A percentile compares a stretch with the other conserved stretches of the same genome.
Evolutionary conservation across 2,797 vertebrate species (phyloP).

Genomic region (Ceryle rudis): DNA sequence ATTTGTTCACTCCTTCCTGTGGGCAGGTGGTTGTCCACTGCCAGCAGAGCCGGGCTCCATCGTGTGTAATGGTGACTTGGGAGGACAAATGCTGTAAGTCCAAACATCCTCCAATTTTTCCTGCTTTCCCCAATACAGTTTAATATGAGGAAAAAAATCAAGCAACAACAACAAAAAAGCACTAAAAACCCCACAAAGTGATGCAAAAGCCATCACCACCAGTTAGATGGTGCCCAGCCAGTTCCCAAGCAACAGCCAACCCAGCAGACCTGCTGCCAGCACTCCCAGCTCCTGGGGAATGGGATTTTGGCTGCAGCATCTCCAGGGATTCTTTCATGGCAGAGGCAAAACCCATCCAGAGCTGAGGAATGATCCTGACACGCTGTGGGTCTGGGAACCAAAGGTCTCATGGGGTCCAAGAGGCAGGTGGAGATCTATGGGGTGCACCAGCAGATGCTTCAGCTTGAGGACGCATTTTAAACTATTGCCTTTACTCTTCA

Average conservation of each 20-base stretch:
- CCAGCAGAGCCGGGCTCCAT: not conserved
- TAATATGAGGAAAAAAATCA: not conserved
- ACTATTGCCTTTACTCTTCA: not conserved
- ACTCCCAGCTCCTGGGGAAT: not conserved
- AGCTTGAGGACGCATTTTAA: not conserved
- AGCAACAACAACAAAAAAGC: too few species aligned
- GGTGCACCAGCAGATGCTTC: not conserved
- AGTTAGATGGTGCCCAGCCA: not conserved
- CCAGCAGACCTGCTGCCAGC: not conserved
- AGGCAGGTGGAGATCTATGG: not conserved
- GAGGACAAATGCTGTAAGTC: not conserved
- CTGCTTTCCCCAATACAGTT: not conserved
- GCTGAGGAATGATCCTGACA: not conserved
- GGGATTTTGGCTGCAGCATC: not conserved
- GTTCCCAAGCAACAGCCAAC: not conserved
- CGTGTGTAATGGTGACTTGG: accelerated
- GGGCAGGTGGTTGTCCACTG: not conserved
- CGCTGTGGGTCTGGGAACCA: accelerated
- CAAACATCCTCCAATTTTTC: not conserved
- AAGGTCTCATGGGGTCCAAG: not conserved
- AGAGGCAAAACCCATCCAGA: not conserved
- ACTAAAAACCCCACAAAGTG: not conserved
- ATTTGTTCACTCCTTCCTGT: not conserved
- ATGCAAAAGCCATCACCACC: not conserved
- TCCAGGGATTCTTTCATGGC: not conserved